These are phyloP conservation scores for Lasioglossum leucozonium DNA, from an alignment of 2,888 invertebrate species.

Conservation along the genomic window DNA sequence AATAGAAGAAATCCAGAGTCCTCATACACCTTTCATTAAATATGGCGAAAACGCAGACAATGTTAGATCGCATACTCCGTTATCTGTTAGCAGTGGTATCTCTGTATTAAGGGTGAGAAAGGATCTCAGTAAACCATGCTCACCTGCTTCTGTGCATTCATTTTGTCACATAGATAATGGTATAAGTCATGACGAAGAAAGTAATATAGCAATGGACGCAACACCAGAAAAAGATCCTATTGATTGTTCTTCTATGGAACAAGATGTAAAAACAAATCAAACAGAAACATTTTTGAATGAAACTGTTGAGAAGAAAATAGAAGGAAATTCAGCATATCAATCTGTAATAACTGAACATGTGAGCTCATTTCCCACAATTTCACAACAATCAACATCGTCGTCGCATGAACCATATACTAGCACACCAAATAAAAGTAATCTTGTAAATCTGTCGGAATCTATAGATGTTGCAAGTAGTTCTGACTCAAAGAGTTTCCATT, in stretches of 20 bases:
- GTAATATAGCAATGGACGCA: constrained; percentile 65
- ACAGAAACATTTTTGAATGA: constrained; percentile 53
- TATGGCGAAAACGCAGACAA: constrained; percentile 69
- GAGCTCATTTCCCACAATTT: constrained; percentile 75
- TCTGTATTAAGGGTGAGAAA: constrained; percentile 77
- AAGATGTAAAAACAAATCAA: constrained; percentile 64
- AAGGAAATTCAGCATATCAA: constrained; percentile 64
- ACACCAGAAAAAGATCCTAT: constrained; percentile 74
- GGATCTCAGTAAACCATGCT: constrained; percentile 84
- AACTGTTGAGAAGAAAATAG: constrained; percentile 65
- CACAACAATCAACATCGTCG: constrained; percentile 72
- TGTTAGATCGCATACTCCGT: constrained; percentile 75
- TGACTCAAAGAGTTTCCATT: constrained; percentile 79
- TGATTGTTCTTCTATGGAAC: constrained; percentile 71
- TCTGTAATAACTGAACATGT: constrained; percentile 77
- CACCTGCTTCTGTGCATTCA: constrained; percentile 76
- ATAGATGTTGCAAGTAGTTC: constrained; percentile 78
- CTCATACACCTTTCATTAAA: constrained; percentile 76
- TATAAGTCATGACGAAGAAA: constrained; percentile 74
- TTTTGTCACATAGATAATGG: constrained; percentile 78
- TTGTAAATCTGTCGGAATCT: constrained; percentile 76
- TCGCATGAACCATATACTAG: constrained; percentile 70
- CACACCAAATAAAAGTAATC: constrained; percentile 71
- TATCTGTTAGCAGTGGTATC: constrained; percentile 78
- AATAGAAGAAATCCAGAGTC: constrained; percentile 78